These are phyloP conservation scores for Atethmia centrago DNA, from an alignment of 2,888 invertebrate genomes.

Conservation along the genomic window DNA sequence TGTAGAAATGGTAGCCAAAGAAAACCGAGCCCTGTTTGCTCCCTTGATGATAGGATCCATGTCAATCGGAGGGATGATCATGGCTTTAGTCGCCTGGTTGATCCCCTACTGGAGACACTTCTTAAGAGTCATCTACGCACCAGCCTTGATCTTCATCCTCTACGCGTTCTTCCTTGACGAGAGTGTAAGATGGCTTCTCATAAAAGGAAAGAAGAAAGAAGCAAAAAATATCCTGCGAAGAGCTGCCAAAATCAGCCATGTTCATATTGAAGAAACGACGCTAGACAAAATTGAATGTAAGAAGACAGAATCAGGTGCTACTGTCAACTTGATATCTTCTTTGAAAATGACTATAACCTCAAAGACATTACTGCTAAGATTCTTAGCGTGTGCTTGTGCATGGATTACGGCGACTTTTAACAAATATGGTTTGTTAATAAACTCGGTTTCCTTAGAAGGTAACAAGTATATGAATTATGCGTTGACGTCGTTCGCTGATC, in stretches of 20 bases:
- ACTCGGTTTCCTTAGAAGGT: constrained; percentile 93
- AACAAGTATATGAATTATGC: constrained; percentile 94
- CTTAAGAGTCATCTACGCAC: constrained; percentile 92
- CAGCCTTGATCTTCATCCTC: constrained; percentile 92
- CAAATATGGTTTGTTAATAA: constrained; percentile 92
- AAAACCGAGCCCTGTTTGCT: constrained; percentile 64
- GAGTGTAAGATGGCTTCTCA: constrained; percentile 95
- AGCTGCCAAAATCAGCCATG: constrained; percentile 87
- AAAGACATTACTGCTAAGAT: constrained; percentile 70
- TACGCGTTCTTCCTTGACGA: constrained; percentile 93
- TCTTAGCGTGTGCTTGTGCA: constrained; percentile 74
- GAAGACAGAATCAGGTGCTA: constrained; percentile 2
- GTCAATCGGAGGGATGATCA: constrained; percentile 71
- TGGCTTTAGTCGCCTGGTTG: constrained; percentile 76
- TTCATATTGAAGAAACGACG: constrained; percentile 70
- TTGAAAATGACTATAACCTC: constrained; percentile 65
- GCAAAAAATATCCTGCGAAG: constrained; percentile 91
- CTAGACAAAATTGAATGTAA: constrained; percentile 71
- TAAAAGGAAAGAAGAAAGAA: constrained; percentile 92
- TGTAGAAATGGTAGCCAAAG: constrained; percentile 73
- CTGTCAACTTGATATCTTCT: constrained; percentile 32
- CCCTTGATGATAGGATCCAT: constrained; percentile 63
- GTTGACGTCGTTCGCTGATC: constrained; percentile 89
- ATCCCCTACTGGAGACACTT: constrained; percentile 93
- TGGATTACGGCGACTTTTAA: constrained; percentile 82